phyloP scores from a whole-genome alignment of 92 coral and sea anemone genomes.

The Chrysogorgia sp. region DNA sequence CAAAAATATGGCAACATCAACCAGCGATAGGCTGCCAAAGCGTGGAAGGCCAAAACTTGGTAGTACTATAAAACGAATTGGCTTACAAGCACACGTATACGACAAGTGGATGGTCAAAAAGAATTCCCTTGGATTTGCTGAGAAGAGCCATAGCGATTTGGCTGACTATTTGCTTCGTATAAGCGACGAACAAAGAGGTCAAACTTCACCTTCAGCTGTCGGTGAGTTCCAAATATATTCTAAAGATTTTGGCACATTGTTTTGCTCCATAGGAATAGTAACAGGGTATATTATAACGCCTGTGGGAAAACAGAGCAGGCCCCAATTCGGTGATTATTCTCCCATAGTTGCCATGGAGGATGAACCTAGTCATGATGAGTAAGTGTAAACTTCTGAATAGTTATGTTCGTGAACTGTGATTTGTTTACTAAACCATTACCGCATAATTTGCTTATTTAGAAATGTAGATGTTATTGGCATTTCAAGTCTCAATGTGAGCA shows the following conservation, averaged over 20 bases:
- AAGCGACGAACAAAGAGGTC: background rate
- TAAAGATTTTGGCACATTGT: background rate
- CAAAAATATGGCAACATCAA: no score
- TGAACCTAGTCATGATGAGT: background rate
- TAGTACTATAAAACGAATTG: background rate
- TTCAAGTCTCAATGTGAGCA: background rate
- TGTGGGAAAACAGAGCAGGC: no score
- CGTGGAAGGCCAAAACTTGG: no score
- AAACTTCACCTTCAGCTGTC: background rate
- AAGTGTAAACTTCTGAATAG: background rate
- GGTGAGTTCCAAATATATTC: constrained; percentile 4
- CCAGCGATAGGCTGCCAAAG: no score
- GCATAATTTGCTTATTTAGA: background rate
- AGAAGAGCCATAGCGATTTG: background rate
- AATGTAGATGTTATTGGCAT: background rate
- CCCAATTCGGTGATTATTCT: no score
- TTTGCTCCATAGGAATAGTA: no score
- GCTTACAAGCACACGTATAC: constrained; percentile 4
- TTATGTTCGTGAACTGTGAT: background rate
- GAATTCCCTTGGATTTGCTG: background rate
- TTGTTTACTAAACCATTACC: no score
- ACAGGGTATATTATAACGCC: no score
- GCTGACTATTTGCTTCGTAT: background rate
- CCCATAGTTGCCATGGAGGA: no score
- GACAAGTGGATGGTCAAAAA: background rate